Conservation (phyloP, 2,113 vertebrate genomes). For the Paradoxurus hermaphroditus region DNA sequence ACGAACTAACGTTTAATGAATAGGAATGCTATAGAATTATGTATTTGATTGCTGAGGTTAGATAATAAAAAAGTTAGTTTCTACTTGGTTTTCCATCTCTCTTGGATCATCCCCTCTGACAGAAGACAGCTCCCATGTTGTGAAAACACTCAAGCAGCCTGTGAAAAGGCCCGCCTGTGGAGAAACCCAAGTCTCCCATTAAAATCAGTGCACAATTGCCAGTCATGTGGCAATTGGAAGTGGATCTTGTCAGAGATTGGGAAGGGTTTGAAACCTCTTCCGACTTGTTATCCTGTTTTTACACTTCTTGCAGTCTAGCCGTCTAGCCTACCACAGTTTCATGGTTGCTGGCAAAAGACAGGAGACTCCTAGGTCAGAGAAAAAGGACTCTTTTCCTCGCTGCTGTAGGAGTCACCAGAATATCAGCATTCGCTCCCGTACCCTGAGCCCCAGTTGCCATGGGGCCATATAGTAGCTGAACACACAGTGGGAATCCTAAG, state of each 20-base stretch:
- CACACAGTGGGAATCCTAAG: background rate
- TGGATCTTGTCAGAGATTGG: background rate
- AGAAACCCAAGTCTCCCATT: background rate
- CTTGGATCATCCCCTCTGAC: background rate
- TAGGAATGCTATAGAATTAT: background rate
- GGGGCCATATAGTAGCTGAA: rapidly evolving
- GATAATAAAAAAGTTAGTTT: background rate
- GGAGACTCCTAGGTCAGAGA: background rate
- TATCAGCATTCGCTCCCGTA: background rate
- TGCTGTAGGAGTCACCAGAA: rapidly evolving
- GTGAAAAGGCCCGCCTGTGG: background rate
- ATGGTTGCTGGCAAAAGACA: background rate
- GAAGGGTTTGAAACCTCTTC: background rate
- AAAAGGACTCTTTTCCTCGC: background rate
- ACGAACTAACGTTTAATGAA: background rate
- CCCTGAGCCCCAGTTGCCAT: background rate
- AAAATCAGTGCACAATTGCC: background rate
- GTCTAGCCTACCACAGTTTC: background rate
- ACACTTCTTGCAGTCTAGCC: background rate
- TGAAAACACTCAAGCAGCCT: background rate
- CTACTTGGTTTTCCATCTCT: background rate
- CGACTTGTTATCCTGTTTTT: background rate
- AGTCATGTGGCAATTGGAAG: background rate
- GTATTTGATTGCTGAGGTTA: background rate
- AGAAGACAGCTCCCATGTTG: background rate